Evolutionary conservation across 1,140 invertebrate species (phyloP).

Genomic region (Heliothis virescens): DNA sequence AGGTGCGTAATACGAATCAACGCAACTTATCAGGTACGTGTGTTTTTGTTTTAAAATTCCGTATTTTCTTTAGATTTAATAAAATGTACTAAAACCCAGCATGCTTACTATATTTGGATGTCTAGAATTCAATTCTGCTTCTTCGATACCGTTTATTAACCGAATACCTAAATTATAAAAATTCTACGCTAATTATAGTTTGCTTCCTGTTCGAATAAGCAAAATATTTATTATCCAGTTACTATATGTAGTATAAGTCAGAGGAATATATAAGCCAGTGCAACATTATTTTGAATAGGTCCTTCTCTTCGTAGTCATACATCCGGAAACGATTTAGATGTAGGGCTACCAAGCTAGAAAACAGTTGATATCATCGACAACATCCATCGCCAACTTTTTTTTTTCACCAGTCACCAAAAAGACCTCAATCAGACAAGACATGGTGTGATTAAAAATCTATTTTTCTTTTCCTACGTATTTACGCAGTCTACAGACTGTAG

Average conservation of each 20-base stretch:
- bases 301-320: conserved; percentile 11
- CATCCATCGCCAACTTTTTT: conserved; percentile 72
- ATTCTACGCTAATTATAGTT: too few species aligned
- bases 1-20: background rate
- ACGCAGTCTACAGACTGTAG: conserved; percentile 45
- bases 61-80: background rate
- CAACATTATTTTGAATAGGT: background rate
- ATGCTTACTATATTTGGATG: too few species aligned
- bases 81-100: background rate
- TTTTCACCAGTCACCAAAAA: conserved; percentile 72
- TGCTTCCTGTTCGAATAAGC: too few species aligned
- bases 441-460: conserved; percentile 72
- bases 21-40: conserved; percentile 6
- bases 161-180: too few species aligned
- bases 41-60: background rate
- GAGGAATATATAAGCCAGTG: background rate
- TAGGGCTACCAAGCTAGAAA: conserved; percentile 55
- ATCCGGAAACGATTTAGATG: conserved; percentile 50
- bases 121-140: too few species aligned
- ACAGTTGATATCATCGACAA: conserved; percentile 53
- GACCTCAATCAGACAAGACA: conserved; percentile 79
- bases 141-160: too few species aligned
- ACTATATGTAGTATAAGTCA: too few species aligned
- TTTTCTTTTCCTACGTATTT: conserved; percentile 65
- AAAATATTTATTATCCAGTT: too few species aligned